phyloP scores from a whole-genome alignment of 2,888 invertebrate species.

The Uropetala carovei region DNA sequence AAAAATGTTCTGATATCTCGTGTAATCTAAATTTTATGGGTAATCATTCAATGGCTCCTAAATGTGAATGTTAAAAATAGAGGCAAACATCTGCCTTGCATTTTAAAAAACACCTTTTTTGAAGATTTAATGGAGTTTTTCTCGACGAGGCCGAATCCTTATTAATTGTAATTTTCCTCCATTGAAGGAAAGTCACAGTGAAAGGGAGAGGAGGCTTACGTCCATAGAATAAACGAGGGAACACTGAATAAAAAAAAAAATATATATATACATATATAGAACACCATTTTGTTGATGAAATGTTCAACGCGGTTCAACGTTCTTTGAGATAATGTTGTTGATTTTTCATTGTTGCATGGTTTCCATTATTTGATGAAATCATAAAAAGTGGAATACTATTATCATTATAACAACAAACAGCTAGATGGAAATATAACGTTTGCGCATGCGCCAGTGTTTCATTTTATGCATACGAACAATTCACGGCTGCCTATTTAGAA shows the following conservation, averaged over 20 bases:
- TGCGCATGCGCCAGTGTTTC: conserved; percentile 41
- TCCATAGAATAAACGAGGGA: conserved; percentile 46
- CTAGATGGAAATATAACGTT: conserved; percentile 63
- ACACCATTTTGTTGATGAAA: conserved; percentile 59
- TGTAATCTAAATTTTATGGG: conserved; percentile 26
- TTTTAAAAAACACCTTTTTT: conserved; percentile 26
- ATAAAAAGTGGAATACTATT: conserved; percentile 59
- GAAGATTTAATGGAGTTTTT: conserved; percentile 23
- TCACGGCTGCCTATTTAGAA: background rate
- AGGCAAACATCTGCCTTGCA: conserved; percentile 40
- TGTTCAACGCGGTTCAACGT: conserved; percentile 47
- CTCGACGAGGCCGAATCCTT: background rate
- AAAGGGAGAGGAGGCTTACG: background rate
- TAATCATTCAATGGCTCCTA: conserved; percentile 1
- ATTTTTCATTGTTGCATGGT: conserved; percentile 64
- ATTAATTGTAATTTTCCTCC: background rate
- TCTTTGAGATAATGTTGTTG: conserved; percentile 61
- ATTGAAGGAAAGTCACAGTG: background rate
- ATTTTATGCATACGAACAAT: conserved; percentile 13
- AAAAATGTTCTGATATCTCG: conserved; percentile 7
- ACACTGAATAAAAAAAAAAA: conserved; percentile 36
- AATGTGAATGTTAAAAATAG: conserved; percentile 45
- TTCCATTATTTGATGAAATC: conserved; percentile 56
- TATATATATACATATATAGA: background rate
- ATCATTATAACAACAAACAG: conserved; percentile 57